Conservation (phyloP, 2,888 invertebrate species). For the Chrysolina americana region DNA sequence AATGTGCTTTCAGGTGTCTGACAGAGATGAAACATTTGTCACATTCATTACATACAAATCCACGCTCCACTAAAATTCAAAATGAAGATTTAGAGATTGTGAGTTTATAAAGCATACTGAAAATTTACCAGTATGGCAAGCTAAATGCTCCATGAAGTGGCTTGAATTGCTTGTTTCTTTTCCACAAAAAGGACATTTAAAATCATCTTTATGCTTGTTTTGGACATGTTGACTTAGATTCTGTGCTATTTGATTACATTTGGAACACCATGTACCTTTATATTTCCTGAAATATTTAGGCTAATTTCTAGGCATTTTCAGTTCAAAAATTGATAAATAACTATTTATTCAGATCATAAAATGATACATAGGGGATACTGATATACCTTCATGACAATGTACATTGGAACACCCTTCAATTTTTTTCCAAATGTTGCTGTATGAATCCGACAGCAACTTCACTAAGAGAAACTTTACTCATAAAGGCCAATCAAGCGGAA, state of each 20-base stretch:
- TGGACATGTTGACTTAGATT: constrained; percentile 54
- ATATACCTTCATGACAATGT: too few species aligned
- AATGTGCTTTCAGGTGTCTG: constrained; percentile 57
- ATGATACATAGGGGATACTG: too few species aligned
- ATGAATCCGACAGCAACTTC: too few species aligned
- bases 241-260: constrained; percentile 58
- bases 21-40: constrained; percentile 56
- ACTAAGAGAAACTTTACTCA: too few species aligned
- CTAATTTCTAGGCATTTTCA: too few species aligned
- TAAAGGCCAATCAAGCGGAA: too few species aligned
- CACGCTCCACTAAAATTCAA: constrained; percentile 51
- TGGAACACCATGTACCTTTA: constrained; percentile 60
- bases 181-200: constrained; percentile 61
- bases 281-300: constrained; percentile 54
- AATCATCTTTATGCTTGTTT: constrained; percentile 52
- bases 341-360: too few species aligned
- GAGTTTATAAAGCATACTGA: neutral
- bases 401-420: too few species aligned
- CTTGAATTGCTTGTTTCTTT: constrained; percentile 56
- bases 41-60: constrained; percentile 56
- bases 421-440: too few species aligned
- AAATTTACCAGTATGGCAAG: constrained; percentile 58
- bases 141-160: constrained; percentile 62
- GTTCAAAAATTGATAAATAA: too few species aligned
- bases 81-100: neutral